Percentiles rank a stretch among this genome's conserved stretches.
Evolutionary conservation across 2,888 invertebrate genomes (phyloP).

Genomic region (Suillia variegata): DNA sequence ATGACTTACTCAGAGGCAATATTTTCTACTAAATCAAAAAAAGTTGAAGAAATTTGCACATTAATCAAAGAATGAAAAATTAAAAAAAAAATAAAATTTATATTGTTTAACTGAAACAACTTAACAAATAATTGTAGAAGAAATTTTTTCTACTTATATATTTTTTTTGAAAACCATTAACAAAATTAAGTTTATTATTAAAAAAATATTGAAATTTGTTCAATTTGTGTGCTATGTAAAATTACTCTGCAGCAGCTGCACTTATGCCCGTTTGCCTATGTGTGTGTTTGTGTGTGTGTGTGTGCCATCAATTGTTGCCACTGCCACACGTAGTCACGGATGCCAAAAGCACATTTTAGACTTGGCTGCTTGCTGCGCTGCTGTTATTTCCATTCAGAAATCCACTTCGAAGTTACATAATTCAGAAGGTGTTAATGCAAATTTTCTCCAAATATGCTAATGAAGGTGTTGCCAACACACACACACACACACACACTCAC

Average conservation of each 20-base stretch:
- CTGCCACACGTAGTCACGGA: slow-evolving; percentile 16
- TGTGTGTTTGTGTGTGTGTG: slow-evolving; percentile 22
- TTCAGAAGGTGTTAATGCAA: slow-evolving; percentile 56
- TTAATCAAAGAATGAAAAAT: too few species aligned
- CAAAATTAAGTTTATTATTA: too few species aligned
- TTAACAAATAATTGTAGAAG: too few species aligned
- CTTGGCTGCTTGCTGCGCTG: not conserved
- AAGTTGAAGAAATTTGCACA: too few species aligned
- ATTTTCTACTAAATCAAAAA: too few species aligned
- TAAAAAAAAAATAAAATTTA: too few species aligned
- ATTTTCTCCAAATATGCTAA: slow-evolving; percentile 52
- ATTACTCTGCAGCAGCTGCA: too few species aligned
- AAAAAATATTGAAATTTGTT: slow-evolving; percentile 7
- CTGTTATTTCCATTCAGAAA: slow-evolving; percentile 25
- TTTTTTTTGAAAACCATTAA: too few species aligned
- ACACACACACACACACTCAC: slow-evolving; percentile 18
- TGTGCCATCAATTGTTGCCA: slow-evolving; percentile 9
- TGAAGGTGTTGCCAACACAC: slow-evolving; percentile 38
- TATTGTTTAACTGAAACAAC: too few species aligned
- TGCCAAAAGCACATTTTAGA: not conserved
- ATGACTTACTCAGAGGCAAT: too few species aligned
- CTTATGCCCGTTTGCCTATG: not conserved
- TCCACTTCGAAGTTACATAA: slow-evolving; percentile 48
- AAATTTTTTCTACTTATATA: too few species aligned
- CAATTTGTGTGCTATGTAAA: not conserved